Evolutionary conservation across 2,113 vertebrate genomes (phyloP).

Genomic region (Alligator mississippiensis): DNA sequence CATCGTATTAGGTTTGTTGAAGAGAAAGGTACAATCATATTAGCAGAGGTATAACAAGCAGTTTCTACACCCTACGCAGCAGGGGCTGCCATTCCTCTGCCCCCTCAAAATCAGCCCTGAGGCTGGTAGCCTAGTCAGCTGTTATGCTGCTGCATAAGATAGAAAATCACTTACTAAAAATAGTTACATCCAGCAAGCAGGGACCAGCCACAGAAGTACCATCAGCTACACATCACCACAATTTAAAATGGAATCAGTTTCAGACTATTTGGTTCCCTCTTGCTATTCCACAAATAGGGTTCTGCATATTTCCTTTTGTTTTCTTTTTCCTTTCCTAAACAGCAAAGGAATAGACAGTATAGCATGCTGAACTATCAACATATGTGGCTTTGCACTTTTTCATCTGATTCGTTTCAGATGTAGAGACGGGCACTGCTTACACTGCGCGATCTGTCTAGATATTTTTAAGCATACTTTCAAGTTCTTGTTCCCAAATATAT

Average conservation of each 20-base stretch:
- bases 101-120: too few relatives aligned
- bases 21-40: not conserved
- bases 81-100: too few relatives aligned
- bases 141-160: not conserved
- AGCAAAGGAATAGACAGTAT: not conserved
- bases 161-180: not conserved
- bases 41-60: not conserved
- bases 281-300: not conserved
- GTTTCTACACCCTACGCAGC: too few relatives aligned
- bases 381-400: not conserved
- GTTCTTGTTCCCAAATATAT: not conserved
- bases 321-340: not conserved
- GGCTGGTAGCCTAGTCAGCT: too few relatives aligned
- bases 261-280: not conserved
- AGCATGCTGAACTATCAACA: not conserved
- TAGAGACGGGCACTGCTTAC: too few relatives aligned
- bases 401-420: not conserved
- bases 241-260: not conserved
- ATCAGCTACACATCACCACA: not conserved
- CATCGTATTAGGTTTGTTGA: not conserved
- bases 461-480: not conserved
- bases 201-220: not conserved
- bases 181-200: not conserved
- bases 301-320: not conserved
- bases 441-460: too few relatives aligned